Evolutionary conservation across 2,888 invertebrate genomes (phyloP), one percentile per base, ranked within the genome.

Genomic region (Ormia ochracea): DNA sequence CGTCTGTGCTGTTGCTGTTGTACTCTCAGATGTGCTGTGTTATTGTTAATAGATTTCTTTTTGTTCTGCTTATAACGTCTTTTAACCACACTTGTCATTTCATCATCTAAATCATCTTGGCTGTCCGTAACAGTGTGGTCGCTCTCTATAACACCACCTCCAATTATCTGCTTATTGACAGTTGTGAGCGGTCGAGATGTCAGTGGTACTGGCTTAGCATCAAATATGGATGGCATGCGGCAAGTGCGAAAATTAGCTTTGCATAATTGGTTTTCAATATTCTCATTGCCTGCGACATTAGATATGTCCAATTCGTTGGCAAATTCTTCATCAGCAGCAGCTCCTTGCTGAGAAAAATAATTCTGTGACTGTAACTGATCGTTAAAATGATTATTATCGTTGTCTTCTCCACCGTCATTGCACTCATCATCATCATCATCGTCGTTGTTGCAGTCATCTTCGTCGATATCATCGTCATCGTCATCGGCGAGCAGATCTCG

Each of bases 31-130:
- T 83, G 82, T 7, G 82, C 76, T 23, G 81, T 68, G 33, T 82
- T 81, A 21, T 70, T 65, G 23, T 72, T 48, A 12, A 84, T 82
- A 28, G 86, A 84, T 83, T 87, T 87, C 69, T 87, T 88, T 65
- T 81, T 82, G 66, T 87, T 88, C 52, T 87, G 88, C 36, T 87
- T 87, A 83, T 87, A 88, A 78, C 88, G 88, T 52, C 87, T 87
- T 79, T 86, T 86, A n/a, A 86, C 85, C 59, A 84, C 84, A 50
- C 84, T 85, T 59, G 84, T 74, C 74, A 77, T 81, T 56, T 79
- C 82, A 50, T 88, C 86, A 28, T 87, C 86, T 38, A 83, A 81
- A 54, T 83, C 84, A 58, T 82, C 87, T 19, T 84, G 84, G 48
- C 85, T 85, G 43, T 86, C 86, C 41, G 84, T 83, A 59, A 82